Base-by-base conservation (phyloP, 2,888 invertebrate species). In the Teinopalpus imperialis region DNA sequence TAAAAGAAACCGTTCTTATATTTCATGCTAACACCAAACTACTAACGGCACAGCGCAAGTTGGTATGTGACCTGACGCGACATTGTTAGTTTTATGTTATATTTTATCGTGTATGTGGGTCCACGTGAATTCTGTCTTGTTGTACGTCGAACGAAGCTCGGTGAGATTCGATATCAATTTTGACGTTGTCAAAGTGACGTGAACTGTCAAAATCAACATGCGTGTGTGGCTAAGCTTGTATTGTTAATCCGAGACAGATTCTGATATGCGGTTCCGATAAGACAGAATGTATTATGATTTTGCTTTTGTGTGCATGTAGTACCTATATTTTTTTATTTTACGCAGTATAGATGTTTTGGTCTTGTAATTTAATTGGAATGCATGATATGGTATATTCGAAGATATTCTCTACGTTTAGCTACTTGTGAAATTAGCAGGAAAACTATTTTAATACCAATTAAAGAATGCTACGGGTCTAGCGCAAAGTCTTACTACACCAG, bases 21-120 rank as follows among this genome's bases (percentile, higher is more conserved):
- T 82, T 82, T 65, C 81, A 82, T 82, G 81, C 81, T 66, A 64
- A 61, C 78, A 53, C 43, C 52, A 40, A 35, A 35, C 53, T 59
- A 56, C 55, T 60, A 61, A 64, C 67, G 71, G 66, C 78, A 79
- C 87, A 87, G 87, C 87, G 67, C 87, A 88, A 88, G 87, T 88
- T 69, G 87, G 87, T 88, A 88, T 74, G 87, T 87, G 58, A 43
- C 45, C 37, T 44, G 32, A 43, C 43, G 32, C 36, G 46, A 34
- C 16, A 42, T 29, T 45, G 36, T 43, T 31, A 41, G 26, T 42
- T 30, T 39, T 48, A 41, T 40, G n/a, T 37, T 21, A 5, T 2
- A 27, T 2, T 9, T 23, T 5, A 10, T 7, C 9, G 27, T 40
- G n/a, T 42, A 12, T 52, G 49, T 35, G 35, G 36, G 41, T 36